Conservation (phyloP, 2,113 vertebrate genomes). For the Zootoca vivipara region DNA sequence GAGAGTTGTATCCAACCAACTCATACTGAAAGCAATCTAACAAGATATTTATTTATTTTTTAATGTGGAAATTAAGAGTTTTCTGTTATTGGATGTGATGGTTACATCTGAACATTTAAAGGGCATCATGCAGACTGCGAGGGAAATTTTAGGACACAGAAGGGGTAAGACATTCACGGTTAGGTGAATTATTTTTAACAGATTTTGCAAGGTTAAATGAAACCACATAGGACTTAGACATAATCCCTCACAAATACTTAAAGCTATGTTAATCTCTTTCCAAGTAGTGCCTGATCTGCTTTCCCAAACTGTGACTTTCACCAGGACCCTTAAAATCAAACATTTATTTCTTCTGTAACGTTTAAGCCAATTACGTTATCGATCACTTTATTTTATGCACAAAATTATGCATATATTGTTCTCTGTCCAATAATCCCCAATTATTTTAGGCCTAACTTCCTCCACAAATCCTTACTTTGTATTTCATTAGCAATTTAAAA, state of each 20-base stretch:
- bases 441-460: background rate
- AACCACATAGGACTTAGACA: background rate
- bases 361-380: background rate
- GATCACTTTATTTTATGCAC: background rate
- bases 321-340: background rate
- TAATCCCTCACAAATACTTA: constrained; percentile 18
- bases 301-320: constrained; percentile 2
- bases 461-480: background rate
- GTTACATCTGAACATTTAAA: background rate
- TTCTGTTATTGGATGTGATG: background rate
- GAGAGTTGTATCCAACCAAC: too few relatives aligned
- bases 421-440: background rate
- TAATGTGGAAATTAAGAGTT: background rate
- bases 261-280: constrained; percentile 8
- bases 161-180: background rate
- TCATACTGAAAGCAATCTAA: too few relatives aligned
- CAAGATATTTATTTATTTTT: too few relatives aligned
- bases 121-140: background rate
- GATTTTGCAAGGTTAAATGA: constrained; percentile 20
- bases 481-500: background rate
- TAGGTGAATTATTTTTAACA: constrained; percentile 3
- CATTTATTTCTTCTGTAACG: background rate
- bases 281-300: background rate
- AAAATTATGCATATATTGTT: background rate
- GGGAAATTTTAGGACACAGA: background rate